Evolutionary conservation across 2,797 vertebrate genomes (phyloP).

Genomic region (Myripristis jacobus): DNA sequence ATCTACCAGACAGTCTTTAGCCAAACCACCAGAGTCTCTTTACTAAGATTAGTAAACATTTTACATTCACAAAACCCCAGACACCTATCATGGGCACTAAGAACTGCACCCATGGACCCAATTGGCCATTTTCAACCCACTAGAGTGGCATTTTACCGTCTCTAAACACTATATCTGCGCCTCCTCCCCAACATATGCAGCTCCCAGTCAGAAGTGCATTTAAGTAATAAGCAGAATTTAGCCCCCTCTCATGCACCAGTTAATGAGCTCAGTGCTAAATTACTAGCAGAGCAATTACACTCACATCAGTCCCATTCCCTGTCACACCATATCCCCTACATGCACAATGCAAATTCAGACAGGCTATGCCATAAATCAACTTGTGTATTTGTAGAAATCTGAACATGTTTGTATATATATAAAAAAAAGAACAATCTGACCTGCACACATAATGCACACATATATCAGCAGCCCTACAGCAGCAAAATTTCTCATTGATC

Average conservation of each 20-base stretch:
- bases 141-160: slow-evolving; percentile 40
- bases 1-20: not conserved
- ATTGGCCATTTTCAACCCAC: slow-evolving; percentile 48
- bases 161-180: slow-evolving; percentile 46
- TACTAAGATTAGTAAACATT: slow-evolving; percentile 36
- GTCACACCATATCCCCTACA: slow-evolving; percentile 10
- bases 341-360: slow-evolving; percentile 19
- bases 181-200: slow-evolving; percentile 26
- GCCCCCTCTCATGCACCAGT: slow-evolving; percentile 36
- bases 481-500: slow-evolving; percentile 69
- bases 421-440: slow-evolving; percentile 6
- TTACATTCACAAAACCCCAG: slow-evolving; percentile 37
- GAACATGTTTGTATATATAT: slow-evolving; percentile 32
- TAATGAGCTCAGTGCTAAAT: slow-evolving; percentile 70
- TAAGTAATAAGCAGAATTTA: slow-evolving; percentile 60
- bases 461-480: slow-evolving; percentile 41
- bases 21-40: not conserved
- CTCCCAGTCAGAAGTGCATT: slow-evolving; percentile 58
- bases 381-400: slow-evolving; percentile 38
- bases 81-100: slow-evolving; percentile 25
- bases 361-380: slow-evolving; percentile 30
- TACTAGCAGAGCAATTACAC: slow-evolving; percentile 62
- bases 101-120: slow-evolving; percentile 27
- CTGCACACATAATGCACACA: slow-evolving; percentile 23
- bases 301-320: slow-evolving; percentile 30